Base-by-base conservation (phyloP, 2,797 vertebrate species). In the Enteromius thamalakanensis region DNA sequence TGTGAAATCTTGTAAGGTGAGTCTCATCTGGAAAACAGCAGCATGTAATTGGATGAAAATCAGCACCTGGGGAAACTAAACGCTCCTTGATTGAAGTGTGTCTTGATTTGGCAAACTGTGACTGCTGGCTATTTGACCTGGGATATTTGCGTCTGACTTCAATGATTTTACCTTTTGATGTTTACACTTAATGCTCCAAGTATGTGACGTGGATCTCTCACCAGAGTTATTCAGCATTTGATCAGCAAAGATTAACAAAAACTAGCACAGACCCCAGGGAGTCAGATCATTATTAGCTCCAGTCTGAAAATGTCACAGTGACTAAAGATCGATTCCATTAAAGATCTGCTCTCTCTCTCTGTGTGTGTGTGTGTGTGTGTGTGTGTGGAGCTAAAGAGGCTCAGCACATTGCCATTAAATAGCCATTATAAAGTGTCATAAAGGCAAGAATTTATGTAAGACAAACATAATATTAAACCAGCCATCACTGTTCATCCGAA, bases 291-390 rank as follows among this genome's bases (percentile, higher is more conserved):
- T 82, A 82, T 82, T 60, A 82, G 60, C 12, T 34, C 26, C 49
- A 62, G 64, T 70, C 65, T 74, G 62, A 69, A 86, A 86, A 86
- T 86, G 85, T 69, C 85, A 86, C 29, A 34, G 40, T 70, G 85
- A 60, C 62, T 83, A 51, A 67, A 86, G 72, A 86, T 83, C 76
- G 81, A 86, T 86, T 80, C 60, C 62, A 75, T 83, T 86, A 86
- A 80, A 80, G 70, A 86, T 67, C 45, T n/a, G 45, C 49, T 74
- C 37, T 12, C 8, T 42, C 8, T 11, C 2, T 64, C 60, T n/a
- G n/a, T n/a, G n/a, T n/a, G n/a, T n/a, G n/a, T n/a, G n/a, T n/a
- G n/a, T 65, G 40, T 78, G 32, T 53, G 62, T 70, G 67, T 49
- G 53, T 42, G 40, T 40, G 32, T 58, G 26, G 51, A 45, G 37